Percentiles rank a stretch among this genome's conserved stretches.
These are phyloP conservation scores for Callionymus lyra DNA, from an alignment of 2,113 vertebrate genomes.

Conservation along the genomic window DNA sequence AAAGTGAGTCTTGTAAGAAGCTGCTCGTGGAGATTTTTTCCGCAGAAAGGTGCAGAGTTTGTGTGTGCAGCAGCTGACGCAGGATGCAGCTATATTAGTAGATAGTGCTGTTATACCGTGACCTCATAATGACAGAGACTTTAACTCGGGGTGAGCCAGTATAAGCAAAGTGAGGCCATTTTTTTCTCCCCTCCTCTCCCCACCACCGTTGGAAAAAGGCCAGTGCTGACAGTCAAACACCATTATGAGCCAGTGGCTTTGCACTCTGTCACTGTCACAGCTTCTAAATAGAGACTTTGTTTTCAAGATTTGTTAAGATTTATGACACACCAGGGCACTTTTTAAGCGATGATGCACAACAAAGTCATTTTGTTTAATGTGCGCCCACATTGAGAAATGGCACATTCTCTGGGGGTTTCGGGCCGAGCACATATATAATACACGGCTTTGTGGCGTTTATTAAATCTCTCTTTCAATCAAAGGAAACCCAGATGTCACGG, in stretches of 20 bases:
- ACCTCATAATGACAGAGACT: constrained; percentile 36
- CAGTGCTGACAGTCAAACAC: constrained; percentile 57
- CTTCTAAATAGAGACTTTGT: constrained; percentile 65
- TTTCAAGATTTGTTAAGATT: constrained; percentile 60
- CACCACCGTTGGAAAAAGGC: constrained; percentile 31
- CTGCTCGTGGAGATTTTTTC: too few species aligned
- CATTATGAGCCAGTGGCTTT: constrained; percentile 57
- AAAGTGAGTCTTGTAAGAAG: too few species aligned
- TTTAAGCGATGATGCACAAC: constrained; percentile 55
- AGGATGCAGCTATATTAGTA: constrained; percentile 9
- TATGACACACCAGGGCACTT: constrained; percentile 48
- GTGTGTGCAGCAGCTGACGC: constrained; percentile 9
- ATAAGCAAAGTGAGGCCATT: constrained; percentile 50
- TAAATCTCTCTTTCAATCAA: constrained; percentile 22
- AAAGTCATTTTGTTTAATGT: constrained; percentile 59
- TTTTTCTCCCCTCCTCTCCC: constrained; percentile 39
- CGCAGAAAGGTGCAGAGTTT: too few species aligned
- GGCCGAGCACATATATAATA: constrained; percentile 38
- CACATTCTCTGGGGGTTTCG: constrained; percentile 40
- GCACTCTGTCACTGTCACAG: constrained; percentile 63
- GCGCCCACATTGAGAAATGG: constrained; percentile 51
- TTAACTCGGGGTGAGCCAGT: constrained; percentile 33
- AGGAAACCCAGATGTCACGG: constrained; percentile 24
- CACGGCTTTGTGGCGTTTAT: constrained; percentile 30
- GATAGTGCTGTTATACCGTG: constrained; percentile 17